Conservation (phyloP, 2,888 invertebrate species). For the Lycaena phlaeas region DNA sequence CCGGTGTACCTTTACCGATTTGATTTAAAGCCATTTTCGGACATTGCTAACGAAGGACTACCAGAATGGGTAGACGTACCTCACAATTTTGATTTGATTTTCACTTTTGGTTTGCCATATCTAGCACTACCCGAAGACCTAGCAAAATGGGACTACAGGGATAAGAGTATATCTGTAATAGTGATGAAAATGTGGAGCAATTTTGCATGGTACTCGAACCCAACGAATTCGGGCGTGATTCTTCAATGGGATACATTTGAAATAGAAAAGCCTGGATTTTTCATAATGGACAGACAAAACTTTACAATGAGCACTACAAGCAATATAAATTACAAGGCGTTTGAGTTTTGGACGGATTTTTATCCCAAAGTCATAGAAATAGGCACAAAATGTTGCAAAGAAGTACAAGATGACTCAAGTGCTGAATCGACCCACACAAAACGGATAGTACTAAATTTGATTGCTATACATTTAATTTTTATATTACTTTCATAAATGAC, state of each 20-base stretch:
- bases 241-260: constrained; percentile 84
- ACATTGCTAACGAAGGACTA: constrained; percentile 75
- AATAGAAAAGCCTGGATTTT: constrained; percentile 77
- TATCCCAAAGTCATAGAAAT: constrained; percentile 83
- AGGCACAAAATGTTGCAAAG: constrained; percentile 83
- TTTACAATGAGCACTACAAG: constrained; percentile 82
- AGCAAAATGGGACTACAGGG: constrained; percentile 81
- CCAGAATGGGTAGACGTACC: constrained; percentile 87
- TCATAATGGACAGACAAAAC: constrained; percentile 81
- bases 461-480: constrained; percentile 35
- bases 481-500: constrained; percentile 40
- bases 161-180: constrained; percentile 84
- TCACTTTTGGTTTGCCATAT: constrained; percentile 86
- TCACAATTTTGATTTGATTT: constrained; percentile 86
- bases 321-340: constrained; percentile 81
- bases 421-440: constrained; percentile 30
- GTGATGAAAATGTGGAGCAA: constrained; percentile 87
- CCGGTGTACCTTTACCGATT: constrained; percentile 82
- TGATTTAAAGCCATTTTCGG: constrained; percentile 80
- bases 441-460: constrained; percentile 33
- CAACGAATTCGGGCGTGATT: constrained; percentile 79
- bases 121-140: constrained; percentile 74
- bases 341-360: constrained; percentile 89
- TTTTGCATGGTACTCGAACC: constrained; percentile 83
- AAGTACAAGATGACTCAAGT: constrained; percentile 54